These are phyloP conservation scores for Diorhabda carinulata DNA, from an alignment of 1,140 invertebrate genomes.

Conservation along the genomic window DNA sequence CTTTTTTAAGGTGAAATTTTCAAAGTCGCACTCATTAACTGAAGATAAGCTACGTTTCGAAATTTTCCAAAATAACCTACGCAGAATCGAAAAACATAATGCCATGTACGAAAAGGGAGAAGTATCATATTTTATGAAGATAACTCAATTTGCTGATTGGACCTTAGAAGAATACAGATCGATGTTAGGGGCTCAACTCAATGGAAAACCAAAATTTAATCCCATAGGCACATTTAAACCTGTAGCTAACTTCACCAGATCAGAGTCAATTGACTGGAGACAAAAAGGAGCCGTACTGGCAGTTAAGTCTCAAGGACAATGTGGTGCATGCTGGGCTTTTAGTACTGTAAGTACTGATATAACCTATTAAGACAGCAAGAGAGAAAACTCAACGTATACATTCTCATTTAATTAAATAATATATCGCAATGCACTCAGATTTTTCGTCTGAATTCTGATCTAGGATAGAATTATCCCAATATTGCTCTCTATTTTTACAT, in stretches of 20 bases:
- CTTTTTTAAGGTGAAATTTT: no score
- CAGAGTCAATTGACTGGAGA: slow-evolving; percentile 50
- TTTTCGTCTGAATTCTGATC: no score
- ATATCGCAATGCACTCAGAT: no score
- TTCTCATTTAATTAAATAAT: no score
- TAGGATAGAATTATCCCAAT: no score
- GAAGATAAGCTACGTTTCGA: no score
- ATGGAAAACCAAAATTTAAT: neutral
- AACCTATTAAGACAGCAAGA: neutral
- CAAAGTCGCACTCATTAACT: no score
- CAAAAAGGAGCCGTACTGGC: slow-evolving; percentile 29
- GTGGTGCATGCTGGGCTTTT: slow-evolving; percentile 55
- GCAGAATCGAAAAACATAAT: slow-evolving; percentile 24
- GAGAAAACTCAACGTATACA: neutral
- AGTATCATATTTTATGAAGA: slow-evolving; percentile 17
- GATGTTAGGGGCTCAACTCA: slow-evolving; percentile 16
- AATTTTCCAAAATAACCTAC: slow-evolving; percentile 15
- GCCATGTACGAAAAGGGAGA: slow-evolving; percentile 23
- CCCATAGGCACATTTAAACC: no score
- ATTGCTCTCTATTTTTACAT: no score
- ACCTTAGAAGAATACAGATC: neutral
- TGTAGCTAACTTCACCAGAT: slow-evolving; percentile 54
- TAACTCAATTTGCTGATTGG: slow-evolving; percentile 26
- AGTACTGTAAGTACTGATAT: slow-evolving; percentile 42
- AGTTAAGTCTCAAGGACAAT: slow-evolving; percentile 35